Percentiles rank a stretch among this genome's conserved stretches.
Conservation (phyloP, 2,888 invertebrate species). For the Drosophila melanosoma region DNA sequence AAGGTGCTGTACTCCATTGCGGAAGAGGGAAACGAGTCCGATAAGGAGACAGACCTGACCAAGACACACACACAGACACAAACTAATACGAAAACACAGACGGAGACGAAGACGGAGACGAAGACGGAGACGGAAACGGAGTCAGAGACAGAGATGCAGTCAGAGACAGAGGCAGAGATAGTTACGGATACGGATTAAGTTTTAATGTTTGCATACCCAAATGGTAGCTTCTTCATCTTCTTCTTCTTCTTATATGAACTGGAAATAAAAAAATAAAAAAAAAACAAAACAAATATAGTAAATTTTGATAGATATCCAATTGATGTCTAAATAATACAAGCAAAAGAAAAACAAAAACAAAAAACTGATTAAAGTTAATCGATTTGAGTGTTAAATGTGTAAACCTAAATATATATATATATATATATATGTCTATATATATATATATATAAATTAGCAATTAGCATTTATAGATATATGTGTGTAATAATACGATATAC, state of each 20-base stretch:
- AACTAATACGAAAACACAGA: not conserved
- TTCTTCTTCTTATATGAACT: slow-evolving; percentile 19
- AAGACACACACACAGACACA: not conserved
- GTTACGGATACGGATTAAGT: slow-evolving; percentile 8
- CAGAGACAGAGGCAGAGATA: slow-evolving; percentile 10
- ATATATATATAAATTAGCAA: not conserved
- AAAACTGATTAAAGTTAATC: slow-evolving; percentile 15
- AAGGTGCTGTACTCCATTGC: slow-evolving; percentile 50
- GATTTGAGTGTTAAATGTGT: slow-evolving; percentile 47
- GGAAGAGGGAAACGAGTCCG: slow-evolving; percentile 23
- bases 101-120: not conserved
- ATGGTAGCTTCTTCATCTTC: slow-evolving; percentile 35
- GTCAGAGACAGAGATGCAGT: not conserved
- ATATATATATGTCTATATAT: slow-evolving; percentile 6
- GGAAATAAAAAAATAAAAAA: not conserved
- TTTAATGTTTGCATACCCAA: slow-evolving; percentile 15
- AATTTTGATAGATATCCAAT: slow-evolving; percentile 36
- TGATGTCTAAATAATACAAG: slow-evolving; percentile 5
- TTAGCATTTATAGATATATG: not conserved
- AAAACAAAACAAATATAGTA: slow-evolving; percentile 25
- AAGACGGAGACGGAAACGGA: not conserved
- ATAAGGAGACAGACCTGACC: not conserved
- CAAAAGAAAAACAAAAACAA: not conserved
- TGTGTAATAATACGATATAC: not conserved
- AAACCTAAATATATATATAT: slow-evolving; percentile 4